Evolutionary conservation across 2,113 vertebrate genomes (phyloP).

Genomic region (Raja brachyura): DNA sequence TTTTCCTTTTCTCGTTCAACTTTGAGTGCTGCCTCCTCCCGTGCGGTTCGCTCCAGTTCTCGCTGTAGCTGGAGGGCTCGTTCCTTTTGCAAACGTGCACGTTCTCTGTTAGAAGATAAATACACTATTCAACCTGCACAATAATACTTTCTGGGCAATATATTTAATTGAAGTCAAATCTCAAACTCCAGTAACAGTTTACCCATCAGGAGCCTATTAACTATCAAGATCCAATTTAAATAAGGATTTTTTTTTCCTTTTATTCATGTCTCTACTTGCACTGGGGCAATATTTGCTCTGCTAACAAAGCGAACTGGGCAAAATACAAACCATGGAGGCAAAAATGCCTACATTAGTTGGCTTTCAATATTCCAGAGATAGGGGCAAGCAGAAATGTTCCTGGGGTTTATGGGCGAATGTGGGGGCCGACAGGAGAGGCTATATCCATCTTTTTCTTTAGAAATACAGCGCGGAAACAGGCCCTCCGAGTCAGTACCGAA

Average conservation of each 20-base stretch:
- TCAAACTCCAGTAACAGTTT: background rate
- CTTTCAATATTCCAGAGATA: background rate
- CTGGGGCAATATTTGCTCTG: background rate
- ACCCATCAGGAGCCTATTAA: background rate
- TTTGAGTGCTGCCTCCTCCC: slow-evolving; percentile 17
- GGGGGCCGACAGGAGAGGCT: background rate
- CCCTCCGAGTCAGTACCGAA: too few relatives aligned
- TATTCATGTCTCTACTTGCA: background rate
- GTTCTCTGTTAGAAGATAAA: slow-evolving; percentile 26
- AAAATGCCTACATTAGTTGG: background rate
- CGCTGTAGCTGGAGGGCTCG: slow-evolving; percentile 10
- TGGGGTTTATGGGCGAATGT: background rate
- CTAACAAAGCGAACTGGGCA: background rate
- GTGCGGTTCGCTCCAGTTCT: slow-evolving; percentile 30
- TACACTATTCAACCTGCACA: background rate
- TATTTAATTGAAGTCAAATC: background rate
- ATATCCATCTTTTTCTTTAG: too few relatives aligned
- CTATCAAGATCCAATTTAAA: background rate
- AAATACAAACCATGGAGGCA: background rate
- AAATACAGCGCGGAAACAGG: too few relatives aligned
- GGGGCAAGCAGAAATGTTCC: background rate
- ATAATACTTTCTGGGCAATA: background rate
- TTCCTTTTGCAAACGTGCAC: slow-evolving; percentile 7
- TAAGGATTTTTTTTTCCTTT: background rate
- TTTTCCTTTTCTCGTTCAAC: background rate